Percentiles rank a stretch among this genome's conserved stretches.
phyloP scores from a whole-genome alignment of 2,888 invertebrate genomes.

The Cyrtodaria siliqua region DNA sequence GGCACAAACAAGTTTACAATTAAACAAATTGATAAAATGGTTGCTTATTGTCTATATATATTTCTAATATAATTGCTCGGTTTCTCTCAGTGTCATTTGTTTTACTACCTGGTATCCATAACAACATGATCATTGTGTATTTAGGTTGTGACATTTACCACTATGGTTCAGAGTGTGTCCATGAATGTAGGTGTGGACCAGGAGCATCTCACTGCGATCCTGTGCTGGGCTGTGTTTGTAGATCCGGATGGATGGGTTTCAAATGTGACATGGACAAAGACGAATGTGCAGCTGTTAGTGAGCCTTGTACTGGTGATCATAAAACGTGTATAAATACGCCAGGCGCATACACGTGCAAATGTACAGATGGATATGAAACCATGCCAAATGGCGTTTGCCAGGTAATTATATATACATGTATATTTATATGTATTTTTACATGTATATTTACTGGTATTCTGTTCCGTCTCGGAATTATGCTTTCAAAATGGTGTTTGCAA shows the following conservation, averaged over 20 bases:
- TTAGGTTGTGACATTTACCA: slow-evolving; percentile 52
- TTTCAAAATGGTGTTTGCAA: too few relatives aligned
- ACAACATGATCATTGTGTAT: neutral
- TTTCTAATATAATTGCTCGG: too few relatives aligned
- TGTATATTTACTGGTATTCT: neutral
- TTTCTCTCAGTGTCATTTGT: neutral
- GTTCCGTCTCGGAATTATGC: neutral
- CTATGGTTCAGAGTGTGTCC: slow-evolving; percentile 51
- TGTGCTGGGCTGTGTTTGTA: slow-evolving; percentile 52
- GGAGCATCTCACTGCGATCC: slow-evolving; percentile 44
- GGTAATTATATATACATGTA: too few relatives aligned
- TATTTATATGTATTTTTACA: too few relatives aligned
- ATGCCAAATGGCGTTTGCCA: too few relatives aligned
- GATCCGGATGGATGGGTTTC: slow-evolving; percentile 51
- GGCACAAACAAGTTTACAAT: too few relatives aligned
- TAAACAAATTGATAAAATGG: too few relatives aligned
- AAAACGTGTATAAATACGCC: slow-evolving; percentile 49
- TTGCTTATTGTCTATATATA: too few relatives aligned
- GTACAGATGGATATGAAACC: slow-evolving; percentile 51
- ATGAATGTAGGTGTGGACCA: slow-evolving; percentile 51
- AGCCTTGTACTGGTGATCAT: slow-evolving; percentile 38
- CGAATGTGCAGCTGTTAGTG: slow-evolving; percentile 41
- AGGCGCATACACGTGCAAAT: slow-evolving; percentile 45
- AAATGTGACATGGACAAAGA: slow-evolving; percentile 49
- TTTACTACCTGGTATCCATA: too few relatives aligned